phyloP scores from a whole-genome alignment of 2,113 vertebrate species.

The Malurus melanocephalus region DNA sequence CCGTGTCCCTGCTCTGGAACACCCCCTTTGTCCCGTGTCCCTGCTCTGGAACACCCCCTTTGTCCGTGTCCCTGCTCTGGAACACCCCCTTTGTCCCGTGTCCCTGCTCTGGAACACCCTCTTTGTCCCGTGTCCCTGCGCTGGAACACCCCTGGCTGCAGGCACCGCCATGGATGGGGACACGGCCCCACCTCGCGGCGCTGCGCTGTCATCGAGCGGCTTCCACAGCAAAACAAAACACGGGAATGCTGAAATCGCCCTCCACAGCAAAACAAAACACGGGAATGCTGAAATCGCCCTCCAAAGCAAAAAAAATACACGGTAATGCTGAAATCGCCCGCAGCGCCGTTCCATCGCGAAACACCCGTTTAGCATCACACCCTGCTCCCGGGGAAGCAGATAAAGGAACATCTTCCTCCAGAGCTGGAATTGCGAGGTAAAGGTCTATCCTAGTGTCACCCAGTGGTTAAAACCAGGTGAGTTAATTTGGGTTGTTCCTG shows the following conservation, averaged over 20 bases:
- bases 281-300: too few relatives aligned
- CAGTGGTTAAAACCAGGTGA: neutral
- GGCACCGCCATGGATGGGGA: neutral
- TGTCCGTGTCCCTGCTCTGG: too few relatives aligned
- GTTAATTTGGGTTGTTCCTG: neutral
- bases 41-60: too few relatives aligned
- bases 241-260: too few relatives aligned
- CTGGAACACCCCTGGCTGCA: accelerated
- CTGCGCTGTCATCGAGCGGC: neutral
- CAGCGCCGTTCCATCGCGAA: accelerated
- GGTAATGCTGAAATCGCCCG: too few relatives aligned
- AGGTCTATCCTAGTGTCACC: neutral
- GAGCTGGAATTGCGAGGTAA: neutral
- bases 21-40: too few relatives aligned
- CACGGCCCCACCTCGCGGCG: neutral
- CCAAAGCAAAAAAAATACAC: accelerated
- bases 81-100: accelerated
- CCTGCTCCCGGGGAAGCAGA: neutral
- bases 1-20: accelerated
- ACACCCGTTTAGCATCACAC: too few relatives aligned
- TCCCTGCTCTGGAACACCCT: accelerated
- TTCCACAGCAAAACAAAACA: accelerated
- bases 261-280: too few relatives aligned
- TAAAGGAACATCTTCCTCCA: neutral
- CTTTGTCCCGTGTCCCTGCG: too few relatives aligned